Evolutionary conservation across 2,888 invertebrate species (phyloP), one percentile per base, ranked within the genome.

Genomic region (Melanophora roralis): DNA sequence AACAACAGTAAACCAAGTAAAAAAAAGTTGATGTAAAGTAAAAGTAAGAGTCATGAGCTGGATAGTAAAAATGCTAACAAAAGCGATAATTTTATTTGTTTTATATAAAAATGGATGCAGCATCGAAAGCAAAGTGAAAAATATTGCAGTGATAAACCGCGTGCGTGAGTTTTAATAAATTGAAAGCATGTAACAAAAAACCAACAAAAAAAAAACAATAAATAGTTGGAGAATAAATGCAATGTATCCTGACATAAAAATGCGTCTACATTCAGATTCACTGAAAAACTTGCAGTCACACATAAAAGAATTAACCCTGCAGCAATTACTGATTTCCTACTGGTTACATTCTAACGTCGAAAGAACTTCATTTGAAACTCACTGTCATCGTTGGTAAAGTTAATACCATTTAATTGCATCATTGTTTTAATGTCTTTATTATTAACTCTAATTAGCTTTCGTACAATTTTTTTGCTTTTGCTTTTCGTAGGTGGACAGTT

Each of bases 101-200:
- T 72, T 78, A 78, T 72, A 72, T 67, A 78, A 72, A 78, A 78
- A 67, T 78, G 67, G 9, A 60, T 67, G 67, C 77, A 67, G 55
- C 62, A 69, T 40, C 71, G n/a, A 77, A 49, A 60, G 55, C 67
- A 78, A 78, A 72, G 72, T 72, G 60, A 47, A 72, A 67, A 78
- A 78, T 78, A 68, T 78, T 72, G 72, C 72, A 78, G 62, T 72
- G 78, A 78, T 78, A 78, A 78, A 78, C 78, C 78, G 78, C 72
- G 78, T 78, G 78, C 78, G 78, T 78, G 78, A 72, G 78, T 78
- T 78, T 78, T 72, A 78, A 78, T 78, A 73, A 78, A 78, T 78
- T 72, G 60, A 78, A 78, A 78, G 62, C 60, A 67, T 60, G 27
- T 47, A 57, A 36, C 38, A 49, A 45, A 47, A 45, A 69, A 36